Percentiles rank a stretch among this genome's conserved stretches.
These are phyloP conservation scores for Ageneiosus marmoratus DNA, from an alignment of 2,113 vertebrate genomes.

Conservation along the genomic window DNA sequence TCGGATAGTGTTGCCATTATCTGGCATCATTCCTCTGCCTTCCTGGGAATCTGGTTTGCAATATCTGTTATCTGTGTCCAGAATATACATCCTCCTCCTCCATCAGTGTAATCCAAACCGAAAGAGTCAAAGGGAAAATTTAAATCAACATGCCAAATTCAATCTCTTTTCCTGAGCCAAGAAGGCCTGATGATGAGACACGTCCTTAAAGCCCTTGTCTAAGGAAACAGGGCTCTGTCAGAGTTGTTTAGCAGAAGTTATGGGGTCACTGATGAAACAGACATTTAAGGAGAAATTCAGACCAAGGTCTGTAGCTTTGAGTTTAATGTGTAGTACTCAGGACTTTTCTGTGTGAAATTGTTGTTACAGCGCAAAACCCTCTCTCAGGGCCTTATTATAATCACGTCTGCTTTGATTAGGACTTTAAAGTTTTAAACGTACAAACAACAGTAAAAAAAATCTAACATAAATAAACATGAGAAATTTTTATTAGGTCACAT, in stretches of 20 bases:
- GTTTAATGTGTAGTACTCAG: not conserved
- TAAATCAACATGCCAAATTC: conserved; percentile 40
- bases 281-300: conserved; percentile 1
- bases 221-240: not conserved
- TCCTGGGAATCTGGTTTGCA: conserved; percentile 46
- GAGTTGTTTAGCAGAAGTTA: conserved; percentile 14
- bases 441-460: conserved; percentile 1
- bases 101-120: conserved; percentile 29
- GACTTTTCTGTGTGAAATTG: not conserved
- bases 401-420: not conserved
- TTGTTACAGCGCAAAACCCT: not conserved
- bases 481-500: not conserved
- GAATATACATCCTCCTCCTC: conserved; percentile 28
- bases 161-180: conserved; percentile 35
- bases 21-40: conserved; percentile 33
- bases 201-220: conserved; percentile 30
- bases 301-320: not conserved
- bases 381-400: not conserved
- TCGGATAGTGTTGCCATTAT: conserved; percentile 40
- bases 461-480: not conserved
- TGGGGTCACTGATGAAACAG: conserved; percentile 15
- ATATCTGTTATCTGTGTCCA: conserved; percentile 39
- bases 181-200: conserved; percentile 12
- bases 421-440: conserved; percentile 10
- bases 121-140: conserved; percentile 33